These are phyloP conservation scores for Tragelaphus buxtoni DNA, from an alignment of 2,113 vertebrate genomes.

Conservation along the genomic window DNA sequence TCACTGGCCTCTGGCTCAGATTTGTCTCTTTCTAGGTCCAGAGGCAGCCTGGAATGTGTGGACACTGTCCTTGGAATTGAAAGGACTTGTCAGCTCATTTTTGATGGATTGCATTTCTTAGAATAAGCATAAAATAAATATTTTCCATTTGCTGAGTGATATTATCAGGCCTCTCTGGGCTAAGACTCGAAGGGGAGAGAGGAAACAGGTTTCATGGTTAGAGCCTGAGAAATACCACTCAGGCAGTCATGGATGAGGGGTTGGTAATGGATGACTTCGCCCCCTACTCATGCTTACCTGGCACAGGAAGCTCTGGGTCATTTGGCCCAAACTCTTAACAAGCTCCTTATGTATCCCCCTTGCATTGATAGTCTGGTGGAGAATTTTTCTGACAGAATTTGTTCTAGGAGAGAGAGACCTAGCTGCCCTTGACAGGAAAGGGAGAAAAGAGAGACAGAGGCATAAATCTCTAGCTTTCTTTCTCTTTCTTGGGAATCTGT, in stretches of 20 bases:
- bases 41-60: conserved; percentile 3
- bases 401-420: conserved; percentile 67
- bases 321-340: conserved; percentile 47
- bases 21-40: conserved; percentile 15
- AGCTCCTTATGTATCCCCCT: conserved; percentile 38
- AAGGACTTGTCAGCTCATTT: conserved; percentile 58
- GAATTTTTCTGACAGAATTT: conserved; percentile 64
- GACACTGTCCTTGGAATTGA: conserved; percentile 54
- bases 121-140: conserved; percentile 72
- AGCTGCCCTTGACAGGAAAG: conserved; percentile 68
- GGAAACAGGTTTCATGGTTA: conserved; percentile 68
- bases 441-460: conserved; percentile 32
- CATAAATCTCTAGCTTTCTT: conserved; percentile 24
- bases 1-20: neutral
- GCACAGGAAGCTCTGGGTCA: conserved; percentile 13
- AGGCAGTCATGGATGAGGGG: conserved; percentile 77
- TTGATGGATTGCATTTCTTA: conserved; percentile 74
- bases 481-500: conserved; percentile 28
- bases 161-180: conserved; percentile 75
- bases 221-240: conserved; percentile 71
- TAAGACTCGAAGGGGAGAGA: conserved; percentile 39
- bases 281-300: conserved; percentile 48
- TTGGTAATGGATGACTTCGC: conserved; percentile 60
- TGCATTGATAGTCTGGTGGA: conserved; percentile 72
- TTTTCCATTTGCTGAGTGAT: conserved; percentile 64